Conservation (phyloP, 2,113 vertebrate genomes). For the Ictidomys tridecemlineatus region DNA sequence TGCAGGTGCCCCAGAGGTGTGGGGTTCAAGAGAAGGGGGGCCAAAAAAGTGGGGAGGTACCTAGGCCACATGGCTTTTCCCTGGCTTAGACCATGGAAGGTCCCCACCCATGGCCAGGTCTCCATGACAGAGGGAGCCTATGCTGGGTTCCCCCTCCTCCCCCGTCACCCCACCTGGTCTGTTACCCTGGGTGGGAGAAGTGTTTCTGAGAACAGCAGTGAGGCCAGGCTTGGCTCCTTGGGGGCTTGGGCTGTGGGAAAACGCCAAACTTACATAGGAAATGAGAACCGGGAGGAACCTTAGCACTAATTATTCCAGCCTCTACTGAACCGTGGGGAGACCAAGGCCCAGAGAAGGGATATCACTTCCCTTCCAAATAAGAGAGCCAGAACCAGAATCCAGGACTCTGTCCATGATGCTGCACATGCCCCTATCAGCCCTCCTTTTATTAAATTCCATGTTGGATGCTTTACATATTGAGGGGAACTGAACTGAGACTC, state of each 20-base stretch:
- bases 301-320: neutral
- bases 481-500: neutral
- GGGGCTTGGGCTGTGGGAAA: neutral
- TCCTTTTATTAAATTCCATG: neutral
- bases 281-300: neutral
- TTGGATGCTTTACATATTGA: neutral
- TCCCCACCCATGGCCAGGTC: neutral
- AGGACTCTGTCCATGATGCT: neutral
- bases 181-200: neutral
- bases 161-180: neutral
- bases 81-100: neutral
- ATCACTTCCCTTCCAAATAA: neutral
- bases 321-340: neutral
- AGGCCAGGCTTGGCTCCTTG: neutral
- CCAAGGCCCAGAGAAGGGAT: neutral
- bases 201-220: neutral
- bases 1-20: neutral
- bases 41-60: neutral
- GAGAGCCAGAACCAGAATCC: neutral
- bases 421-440: neutral
- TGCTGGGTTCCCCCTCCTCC: accelerated
- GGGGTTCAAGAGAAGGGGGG: neutral
- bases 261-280: neutral
- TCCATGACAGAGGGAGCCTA: neutral
- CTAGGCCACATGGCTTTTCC: neutral